These are phyloP conservation scores for Podarcis cretensis DNA, from an alignment of 2,113 vertebrate genomes.

Conservation along the genomic window DNA sequence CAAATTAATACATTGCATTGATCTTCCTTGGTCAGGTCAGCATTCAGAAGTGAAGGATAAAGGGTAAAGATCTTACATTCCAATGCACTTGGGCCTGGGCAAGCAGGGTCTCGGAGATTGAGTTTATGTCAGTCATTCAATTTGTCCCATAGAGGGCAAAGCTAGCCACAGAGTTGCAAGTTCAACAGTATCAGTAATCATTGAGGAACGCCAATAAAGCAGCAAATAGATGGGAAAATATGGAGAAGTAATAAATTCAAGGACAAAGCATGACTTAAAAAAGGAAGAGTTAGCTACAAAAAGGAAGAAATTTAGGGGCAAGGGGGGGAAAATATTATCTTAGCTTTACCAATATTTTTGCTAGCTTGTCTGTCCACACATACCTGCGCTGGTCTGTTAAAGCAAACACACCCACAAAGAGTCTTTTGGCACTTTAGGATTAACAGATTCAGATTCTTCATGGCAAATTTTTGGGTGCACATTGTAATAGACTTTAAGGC, in stretches of 20 bases:
- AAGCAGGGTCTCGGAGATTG: conserved; percentile 50
- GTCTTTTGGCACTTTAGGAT: not conserved
- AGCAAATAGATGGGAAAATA: conserved; percentile 46
- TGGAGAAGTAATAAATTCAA: conserved; percentile 33
- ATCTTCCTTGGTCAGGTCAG: conserved; percentile 67
- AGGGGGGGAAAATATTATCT: conserved; percentile 30
- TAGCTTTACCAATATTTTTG: too few relatives aligned
- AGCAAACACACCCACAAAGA: not conserved
- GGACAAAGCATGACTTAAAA: conserved; percentile 38
- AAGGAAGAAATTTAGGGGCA: not conserved
- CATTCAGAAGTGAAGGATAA: conserved; percentile 69
- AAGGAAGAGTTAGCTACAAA: not conserved
- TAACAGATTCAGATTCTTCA: not conserved
- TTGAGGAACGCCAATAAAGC: conserved; percentile 55
- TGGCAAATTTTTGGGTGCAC: not conserved
- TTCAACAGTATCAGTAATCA: conserved; percentile 70
- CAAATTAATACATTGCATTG: conserved; percentile 74
- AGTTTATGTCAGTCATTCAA: conserved; percentile 70
- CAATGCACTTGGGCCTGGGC: conserved; percentile 5
- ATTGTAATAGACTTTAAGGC: not conserved
- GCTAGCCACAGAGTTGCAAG: conserved; percentile 55
- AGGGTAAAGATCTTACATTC: conserved; percentile 68
- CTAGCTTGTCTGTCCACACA: too few relatives aligned
- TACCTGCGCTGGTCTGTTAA: not conserved
- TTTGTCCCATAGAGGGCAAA: conserved; percentile 29